These are phyloP conservation scores for Austrolebias charrua DNA, from an alignment of 2,797 vertebrate genomes.

Conservation along the genomic window DNA sequence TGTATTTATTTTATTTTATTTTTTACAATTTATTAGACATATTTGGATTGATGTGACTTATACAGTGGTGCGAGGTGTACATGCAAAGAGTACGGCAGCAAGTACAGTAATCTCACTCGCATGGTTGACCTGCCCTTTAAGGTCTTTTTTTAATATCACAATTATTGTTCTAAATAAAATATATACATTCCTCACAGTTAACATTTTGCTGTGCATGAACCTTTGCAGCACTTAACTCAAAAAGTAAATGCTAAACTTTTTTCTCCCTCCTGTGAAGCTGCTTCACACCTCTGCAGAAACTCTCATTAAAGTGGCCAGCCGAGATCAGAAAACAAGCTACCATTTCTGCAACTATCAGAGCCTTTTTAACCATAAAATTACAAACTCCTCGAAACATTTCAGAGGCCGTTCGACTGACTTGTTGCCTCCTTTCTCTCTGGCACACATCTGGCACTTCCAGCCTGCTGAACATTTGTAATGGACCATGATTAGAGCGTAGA, in stretches of 20 bases:
- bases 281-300: conserved; percentile 44
- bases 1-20: no score
- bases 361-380: conserved; percentile 59
- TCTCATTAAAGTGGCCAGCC: conserved; percentile 47
- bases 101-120: no score
- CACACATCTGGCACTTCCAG: conserved; percentile 65
- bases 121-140: no score
- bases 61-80: no score
- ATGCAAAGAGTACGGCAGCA: no score
- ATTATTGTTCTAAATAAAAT: no score
- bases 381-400: conserved; percentile 32
- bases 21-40: no score
- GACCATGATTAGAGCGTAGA: conserved; percentile 69
- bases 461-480: conserved; percentile 71
- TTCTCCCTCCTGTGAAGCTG: not conserved
- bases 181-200: not conserved
- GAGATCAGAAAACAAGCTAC: conserved; percentile 55
- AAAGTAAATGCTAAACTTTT: not conserved
- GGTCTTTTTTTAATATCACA: no score
- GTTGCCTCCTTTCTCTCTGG: conserved; percentile 31
- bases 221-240: conserved; percentile 9
- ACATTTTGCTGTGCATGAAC: not conserved
- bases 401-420: conserved; percentile 11
- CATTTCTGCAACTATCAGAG: conserved; percentile 56
- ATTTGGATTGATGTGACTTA: no score